Evolutionary conservation across 2,113 vertebrate species (phyloP).

Genomic region (Thalassarche chlororhynchos): DNA sequence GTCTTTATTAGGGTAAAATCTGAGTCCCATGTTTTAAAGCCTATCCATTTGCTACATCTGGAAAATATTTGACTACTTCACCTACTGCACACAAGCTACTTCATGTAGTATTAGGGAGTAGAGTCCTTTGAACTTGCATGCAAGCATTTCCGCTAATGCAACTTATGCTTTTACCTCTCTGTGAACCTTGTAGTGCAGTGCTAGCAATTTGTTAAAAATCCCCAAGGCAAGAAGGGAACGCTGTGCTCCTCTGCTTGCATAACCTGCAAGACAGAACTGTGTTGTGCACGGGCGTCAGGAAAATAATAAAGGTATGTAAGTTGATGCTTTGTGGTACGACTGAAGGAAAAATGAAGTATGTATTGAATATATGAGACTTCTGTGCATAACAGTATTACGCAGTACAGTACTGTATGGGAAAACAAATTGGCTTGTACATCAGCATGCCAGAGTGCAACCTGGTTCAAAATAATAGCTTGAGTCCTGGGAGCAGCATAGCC

Average conservation of each 20-base stretch:
- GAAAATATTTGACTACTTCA: not conserved
- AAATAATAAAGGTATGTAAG: not conserved
- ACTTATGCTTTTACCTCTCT: not conserved
- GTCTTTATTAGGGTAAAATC: not conserved
- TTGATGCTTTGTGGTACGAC: not conserved
- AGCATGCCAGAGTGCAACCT: not conserved
- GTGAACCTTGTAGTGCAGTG: not conserved
- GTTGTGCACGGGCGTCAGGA: rapidly evolving
- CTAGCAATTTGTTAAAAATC: not conserved
- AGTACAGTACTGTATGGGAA: not conserved
- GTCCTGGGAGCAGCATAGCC: not conserved
- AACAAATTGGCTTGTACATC: not conserved
- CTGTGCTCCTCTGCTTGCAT: not conserved
- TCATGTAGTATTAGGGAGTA: not conserved
- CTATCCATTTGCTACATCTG: not conserved
- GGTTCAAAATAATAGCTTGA: not conserved
- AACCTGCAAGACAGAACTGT: not conserved
- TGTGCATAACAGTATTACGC: not conserved
- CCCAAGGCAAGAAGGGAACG: not conserved
- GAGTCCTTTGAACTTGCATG: not conserved
- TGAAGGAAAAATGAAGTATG: not conserved
- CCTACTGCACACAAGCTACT: not conserved
- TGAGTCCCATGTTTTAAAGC: not conserved
- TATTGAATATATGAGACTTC: not conserved
- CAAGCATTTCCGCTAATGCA: not conserved